Conservation (phyloP, 2,888 invertebrate species). For the Lapara coniferarum region DNA sequence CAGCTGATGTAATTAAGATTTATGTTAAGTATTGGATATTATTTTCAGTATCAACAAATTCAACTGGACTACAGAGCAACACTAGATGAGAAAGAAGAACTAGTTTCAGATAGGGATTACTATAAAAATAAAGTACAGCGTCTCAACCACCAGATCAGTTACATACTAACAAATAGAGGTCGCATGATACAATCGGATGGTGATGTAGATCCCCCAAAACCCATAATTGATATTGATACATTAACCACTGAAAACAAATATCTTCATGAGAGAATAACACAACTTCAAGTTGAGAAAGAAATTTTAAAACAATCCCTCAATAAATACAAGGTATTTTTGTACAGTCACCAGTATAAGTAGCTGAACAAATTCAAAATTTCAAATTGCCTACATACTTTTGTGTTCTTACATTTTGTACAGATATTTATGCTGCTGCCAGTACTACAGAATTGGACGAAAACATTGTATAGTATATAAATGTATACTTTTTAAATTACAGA, state of each 20-base stretch:
- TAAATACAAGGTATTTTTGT: constrained; percentile 87
- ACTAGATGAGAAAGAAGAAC: constrained; percentile 93
- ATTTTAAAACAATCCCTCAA: constrained; percentile 87
- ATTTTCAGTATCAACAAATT: constrained; percentile 87
- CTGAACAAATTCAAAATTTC: too few species aligned
- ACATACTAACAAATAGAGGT: constrained; percentile 80
- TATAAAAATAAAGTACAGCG: constrained; percentile 93
- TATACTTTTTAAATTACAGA: constrained; percentile 69
- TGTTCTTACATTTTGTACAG: too few species aligned
- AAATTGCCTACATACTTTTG: too few species aligned
- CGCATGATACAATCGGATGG: constrained; percentile 61
- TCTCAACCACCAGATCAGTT: constrained; percentile 90
- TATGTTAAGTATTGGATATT: not conserved
- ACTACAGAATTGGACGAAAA: not conserved
- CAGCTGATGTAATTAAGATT: not conserved
- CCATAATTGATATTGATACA: constrained; percentile 90
- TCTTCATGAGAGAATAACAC: constrained; percentile 91
- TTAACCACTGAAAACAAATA: constrained; percentile 92
- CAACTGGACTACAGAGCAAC: constrained; percentile 90
- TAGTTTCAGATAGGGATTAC: constrained; percentile 90
- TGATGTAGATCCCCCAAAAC: constrained; percentile 59
- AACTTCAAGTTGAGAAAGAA: constrained; percentile 91
- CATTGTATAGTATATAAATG: not conserved
- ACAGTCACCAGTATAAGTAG: too few species aligned
- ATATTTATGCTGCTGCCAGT: too few species aligned